Base-by-base conservation (phyloP, 2,113 vertebrate species). In the Thymallus thymallus region DNA sequence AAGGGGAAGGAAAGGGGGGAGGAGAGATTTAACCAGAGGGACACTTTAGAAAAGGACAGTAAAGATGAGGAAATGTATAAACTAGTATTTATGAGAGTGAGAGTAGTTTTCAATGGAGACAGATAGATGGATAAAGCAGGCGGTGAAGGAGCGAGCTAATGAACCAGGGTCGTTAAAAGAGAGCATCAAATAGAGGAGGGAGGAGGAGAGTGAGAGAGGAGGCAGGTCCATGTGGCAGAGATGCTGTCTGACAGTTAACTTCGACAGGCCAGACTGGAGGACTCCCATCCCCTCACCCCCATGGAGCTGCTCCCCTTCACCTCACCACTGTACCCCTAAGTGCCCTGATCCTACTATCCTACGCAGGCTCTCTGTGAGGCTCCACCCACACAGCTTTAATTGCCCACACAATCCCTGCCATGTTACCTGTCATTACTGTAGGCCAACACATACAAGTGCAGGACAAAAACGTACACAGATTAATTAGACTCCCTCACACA, bases 161-260 rank as follows among this genome's bases (percentile, higher is more conserved):
- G 9, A 3, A 41, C 35, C 35, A 41, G 35, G 35, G 10, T 41
- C 35, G 35, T 41, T 41, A 41, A 41, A 41, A 41, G 35, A 41
- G 35, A 10, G 35, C 35, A 41, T 41, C 7, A 41, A 55, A 69
- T 13, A 32, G 23, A 29, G 20, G 23, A 29, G 20, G 41, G 29
- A 26, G 26, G 18, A 68, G 23, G 30, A 6, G 13, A 29, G 23
- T 10, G 4, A 46, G 24, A 46, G 20, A 56, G 7, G 22, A 67
- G 41, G 26, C 51, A 68, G 45, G 35, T 60, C 75, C 67, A 24
- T 63, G 65, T 71, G 69, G 51, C 72, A 73, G 46, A 71, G 76
- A 67, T 62, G 63, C 68, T 75, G 81, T 74, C 79, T 80, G 68
- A 75, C 75, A 83, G 71, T 56, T 69, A 76, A 68, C n/a, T 79